These are phyloP conservation scores for Lasius fuliginosus DNA, from an alignment of 2,888 invertebrate genomes.

Conservation along the genomic window DNA sequence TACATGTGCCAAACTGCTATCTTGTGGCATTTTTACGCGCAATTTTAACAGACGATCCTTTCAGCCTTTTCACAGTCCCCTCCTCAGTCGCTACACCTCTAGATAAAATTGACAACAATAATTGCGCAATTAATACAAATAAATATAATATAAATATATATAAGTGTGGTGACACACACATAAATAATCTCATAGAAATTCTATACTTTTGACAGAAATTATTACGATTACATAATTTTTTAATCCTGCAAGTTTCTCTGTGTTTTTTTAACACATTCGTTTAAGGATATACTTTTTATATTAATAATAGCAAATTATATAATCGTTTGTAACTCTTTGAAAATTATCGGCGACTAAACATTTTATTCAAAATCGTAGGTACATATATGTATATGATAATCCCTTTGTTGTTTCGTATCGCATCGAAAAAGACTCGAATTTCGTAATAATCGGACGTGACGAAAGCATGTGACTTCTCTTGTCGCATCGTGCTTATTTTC, in stretches of 20 bases:
- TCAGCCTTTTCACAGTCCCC: background rate
- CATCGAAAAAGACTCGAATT: background rate
- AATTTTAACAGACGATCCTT: constrained; percentile 4
- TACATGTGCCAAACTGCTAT: background rate
- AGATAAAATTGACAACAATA: background rate
- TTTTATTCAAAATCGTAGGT: background rate
- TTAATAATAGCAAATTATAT: background rate
- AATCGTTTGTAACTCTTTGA: background rate
- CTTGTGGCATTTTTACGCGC: constrained; percentile 14
- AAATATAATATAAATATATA: background rate
- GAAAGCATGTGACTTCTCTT: background rate
- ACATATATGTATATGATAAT: background rate
- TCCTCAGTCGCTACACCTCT: background rate
- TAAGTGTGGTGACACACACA: background rate
- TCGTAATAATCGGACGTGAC: background rate
- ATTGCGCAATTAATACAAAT: background rate
- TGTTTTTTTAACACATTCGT: background rate
- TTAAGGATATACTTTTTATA: background rate
- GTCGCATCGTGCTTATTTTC: constrained; percentile 20
- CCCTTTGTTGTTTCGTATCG: background rate
- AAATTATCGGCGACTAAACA: background rate
- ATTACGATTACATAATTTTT: background rate
- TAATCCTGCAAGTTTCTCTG: background rate
- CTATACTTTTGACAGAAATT: background rate
- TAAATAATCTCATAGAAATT: background rate